These are phyloP conservation scores for Phlogophora meticulosa DNA, from an alignment of 2,888 invertebrate genomes.

Conservation along the genomic window DNA sequence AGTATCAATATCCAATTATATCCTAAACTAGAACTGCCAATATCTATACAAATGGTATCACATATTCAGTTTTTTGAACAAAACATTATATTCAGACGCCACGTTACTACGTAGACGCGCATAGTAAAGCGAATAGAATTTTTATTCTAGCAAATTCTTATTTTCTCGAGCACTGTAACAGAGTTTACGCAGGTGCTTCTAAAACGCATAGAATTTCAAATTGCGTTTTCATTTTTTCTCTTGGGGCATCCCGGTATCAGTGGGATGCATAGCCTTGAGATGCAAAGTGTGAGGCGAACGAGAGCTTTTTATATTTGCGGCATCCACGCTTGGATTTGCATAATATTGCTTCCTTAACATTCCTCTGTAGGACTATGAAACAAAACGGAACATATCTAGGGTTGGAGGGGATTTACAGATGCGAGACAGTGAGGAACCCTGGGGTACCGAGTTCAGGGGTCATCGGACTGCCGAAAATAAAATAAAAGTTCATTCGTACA, in stretches of 20 bases:
- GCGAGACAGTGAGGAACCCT: conserved; percentile 49
- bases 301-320: conserved; percentile 90
- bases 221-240: conserved; percentile 89
- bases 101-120: conserved; percentile 41
- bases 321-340: conserved; percentile 89
- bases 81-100: conserved; percentile 38
- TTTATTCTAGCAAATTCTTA: conserved; percentile 62
- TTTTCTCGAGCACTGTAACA: conserved; percentile 64
- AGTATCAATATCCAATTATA: background rate
- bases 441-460: conserved; percentile 44
- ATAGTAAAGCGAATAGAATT: conserved; percentile 49
- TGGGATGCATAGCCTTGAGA: conserved; percentile 90
- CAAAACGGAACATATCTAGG: conserved; percentile 77
- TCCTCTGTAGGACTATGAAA: conserved; percentile 82
- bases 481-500: conserved; percentile 50
- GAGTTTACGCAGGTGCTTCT: conserved; percentile 82
- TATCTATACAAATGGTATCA: conserved; percentile 17
- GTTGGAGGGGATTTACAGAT: conserved; percentile 63
- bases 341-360: conserved; percentile 91
- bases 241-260: conserved; percentile 87
- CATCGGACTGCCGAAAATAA: conserved; percentile 50
- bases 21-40: conserved; percentile 5
- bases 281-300: conserved; percentile 88
- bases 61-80: conserved; percentile 31
- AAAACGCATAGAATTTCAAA: conserved; percentile 90